Percentiles rank a stretch among this genome's conserved stretches.
phyloP scores from a whole-genome alignment of 2,797 vertebrate species.

The Prionace glauca region DNA sequence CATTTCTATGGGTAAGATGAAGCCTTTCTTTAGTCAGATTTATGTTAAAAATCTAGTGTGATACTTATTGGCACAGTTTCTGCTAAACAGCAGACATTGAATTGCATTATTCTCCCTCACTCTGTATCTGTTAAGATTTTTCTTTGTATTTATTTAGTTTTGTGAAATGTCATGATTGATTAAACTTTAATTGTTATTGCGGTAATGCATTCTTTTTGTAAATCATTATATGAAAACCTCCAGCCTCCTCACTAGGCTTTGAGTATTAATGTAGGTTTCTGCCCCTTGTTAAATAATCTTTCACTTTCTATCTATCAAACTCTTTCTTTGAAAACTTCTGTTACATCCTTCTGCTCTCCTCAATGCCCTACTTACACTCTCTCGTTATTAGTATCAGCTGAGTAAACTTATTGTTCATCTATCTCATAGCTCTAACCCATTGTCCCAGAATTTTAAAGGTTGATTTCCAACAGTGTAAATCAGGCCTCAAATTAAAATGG shows the following conservation, averaged over 20 bases:
- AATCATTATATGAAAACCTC: background rate
- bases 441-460: background rate
- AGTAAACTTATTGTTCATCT: background rate
- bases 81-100: background rate
- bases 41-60: background rate
- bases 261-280: background rate
- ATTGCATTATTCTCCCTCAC: background rate
- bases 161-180: background rate
- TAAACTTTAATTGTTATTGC: background rate
- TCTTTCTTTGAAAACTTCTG: background rate
- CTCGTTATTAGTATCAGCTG: background rate
- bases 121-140: background rate
- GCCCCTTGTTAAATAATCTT: background rate
- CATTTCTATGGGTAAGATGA: constrained; percentile 80
- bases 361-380: background rate
- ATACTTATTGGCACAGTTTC: background rate
- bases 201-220: background rate
- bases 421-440: background rate
- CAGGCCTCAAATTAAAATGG: background rate
- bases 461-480: background rate
- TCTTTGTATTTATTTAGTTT: background rate
- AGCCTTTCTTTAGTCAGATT: background rate
- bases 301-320: background rate
- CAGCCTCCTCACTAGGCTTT: background rate
- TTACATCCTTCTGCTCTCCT: background rate